phyloP scores from a whole-genome alignment of 2,888 invertebrate genomes.

The Rugalucina vietnamica region DNA sequence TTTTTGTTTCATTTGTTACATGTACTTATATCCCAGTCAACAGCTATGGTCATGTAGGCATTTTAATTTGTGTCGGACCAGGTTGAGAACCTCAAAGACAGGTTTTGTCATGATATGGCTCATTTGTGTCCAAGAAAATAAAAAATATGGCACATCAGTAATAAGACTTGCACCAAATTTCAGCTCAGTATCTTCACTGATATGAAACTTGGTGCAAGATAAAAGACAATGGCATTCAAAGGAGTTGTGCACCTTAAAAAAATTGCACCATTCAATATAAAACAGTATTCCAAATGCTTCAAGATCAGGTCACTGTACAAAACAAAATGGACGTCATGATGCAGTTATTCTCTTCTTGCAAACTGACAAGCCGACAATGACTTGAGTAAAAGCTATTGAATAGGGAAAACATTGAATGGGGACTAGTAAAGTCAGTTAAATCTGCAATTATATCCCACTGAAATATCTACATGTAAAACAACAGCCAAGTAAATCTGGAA shows the following conservation, averaged over 20 bases:
- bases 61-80: no score
- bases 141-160: conserved; percentile 21
- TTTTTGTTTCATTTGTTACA: no score
- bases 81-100: neutral
- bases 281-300: conserved; percentile 64
- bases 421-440: neutral
- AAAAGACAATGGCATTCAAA: conserved; percentile 34
- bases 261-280: conserved; percentile 71
- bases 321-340: neutral
- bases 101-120: no score
- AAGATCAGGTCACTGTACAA: conserved; percentile 12
- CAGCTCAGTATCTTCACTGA: conserved; percentile 26
- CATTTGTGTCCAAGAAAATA: neutral
- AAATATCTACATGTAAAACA: no score
- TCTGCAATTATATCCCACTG: no score
- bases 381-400: no score
- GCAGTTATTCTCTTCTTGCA: no score
- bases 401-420: no score
- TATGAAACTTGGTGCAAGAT: neutral
- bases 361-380: no score
- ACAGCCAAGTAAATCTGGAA: no score
- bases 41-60: no score
- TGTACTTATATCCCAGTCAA: no score
- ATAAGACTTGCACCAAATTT: neutral
- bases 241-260: conserved; percentile 64